Percentiles rank a stretch among this genome's conserved stretches.
phyloP scores from a whole-genome alignment of 2,888 invertebrate species.

The Microplitis deprimator region DNA sequence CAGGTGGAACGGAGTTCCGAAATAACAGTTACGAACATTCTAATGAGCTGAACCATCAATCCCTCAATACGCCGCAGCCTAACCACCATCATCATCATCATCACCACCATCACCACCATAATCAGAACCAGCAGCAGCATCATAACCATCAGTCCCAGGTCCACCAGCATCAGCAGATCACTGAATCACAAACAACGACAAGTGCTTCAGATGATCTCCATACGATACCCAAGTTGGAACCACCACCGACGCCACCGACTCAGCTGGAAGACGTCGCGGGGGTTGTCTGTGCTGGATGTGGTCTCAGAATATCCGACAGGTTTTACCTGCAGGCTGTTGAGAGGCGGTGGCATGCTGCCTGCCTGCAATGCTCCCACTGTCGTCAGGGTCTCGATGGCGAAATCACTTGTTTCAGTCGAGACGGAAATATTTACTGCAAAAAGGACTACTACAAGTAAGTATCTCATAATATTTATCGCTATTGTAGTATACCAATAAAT shows the following conservation, averaged over 20 bases:
- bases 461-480: neutral
- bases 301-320: slow-evolving; percentile 87
- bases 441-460: slow-evolving; percentile 96
- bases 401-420: slow-evolving; percentile 91
- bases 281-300: slow-evolving; percentile 89
- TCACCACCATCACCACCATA: slow-evolving; percentile 56
- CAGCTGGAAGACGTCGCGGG: slow-evolving; percentile 71
- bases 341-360: slow-evolving; percentile 93
- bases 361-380: slow-evolving; percentile 93
- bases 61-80: slow-evolving; percentile 66
- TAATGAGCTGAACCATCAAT: slow-evolving; percentile 64
- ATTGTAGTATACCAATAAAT: neutral
- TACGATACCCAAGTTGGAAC: slow-evolving; percentile 74
- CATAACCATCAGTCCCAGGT: slow-evolving; percentile 48
- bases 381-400: slow-evolving; percentile 91
- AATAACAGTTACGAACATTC: slow-evolving; percentile 64
- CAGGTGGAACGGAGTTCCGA: slow-evolving; percentile 66
- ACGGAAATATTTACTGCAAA: slow-evolving; percentile 96
- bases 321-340: slow-evolving; percentile 94
- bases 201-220: slow-evolving; percentile 69
- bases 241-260: slow-evolving; percentile 68
- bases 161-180: slow-evolving; percentile 46
- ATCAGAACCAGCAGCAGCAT: slow-evolving; percentile 49
- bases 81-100: slow-evolving; percentile 58
- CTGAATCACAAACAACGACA: slow-evolving; percentile 42